Conservation (phyloP, 2,113 vertebrate genomes). For the Rattus rattus region DNA sequence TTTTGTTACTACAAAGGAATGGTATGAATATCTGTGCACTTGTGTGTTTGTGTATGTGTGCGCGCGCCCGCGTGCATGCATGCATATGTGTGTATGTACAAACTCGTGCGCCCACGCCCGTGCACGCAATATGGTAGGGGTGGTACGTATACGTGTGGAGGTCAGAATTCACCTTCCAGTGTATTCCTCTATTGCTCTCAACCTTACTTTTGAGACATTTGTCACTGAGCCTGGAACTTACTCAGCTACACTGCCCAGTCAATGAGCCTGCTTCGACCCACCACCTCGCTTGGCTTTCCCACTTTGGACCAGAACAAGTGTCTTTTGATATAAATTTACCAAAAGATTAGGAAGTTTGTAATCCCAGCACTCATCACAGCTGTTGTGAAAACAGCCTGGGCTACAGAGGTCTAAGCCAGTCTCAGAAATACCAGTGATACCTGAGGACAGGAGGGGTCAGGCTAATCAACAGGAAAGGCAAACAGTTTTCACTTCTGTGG, state of each 20-base stretch:
- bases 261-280: background rate
- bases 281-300: background rate
- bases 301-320: background rate
- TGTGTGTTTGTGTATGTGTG: background rate
- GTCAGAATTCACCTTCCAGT: background rate
- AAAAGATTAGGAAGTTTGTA: background rate
- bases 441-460: no score
- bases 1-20: background rate
- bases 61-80: no score
- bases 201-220: background rate
- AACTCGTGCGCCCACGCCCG: no score
- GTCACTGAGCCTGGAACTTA: background rate
- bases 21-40: accelerated
- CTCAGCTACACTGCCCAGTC: background rate
- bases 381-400: background rate
- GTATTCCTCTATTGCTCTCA: background rate
- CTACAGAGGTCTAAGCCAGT: no score
- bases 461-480: background rate
- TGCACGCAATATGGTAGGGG: no score
- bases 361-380: background rate
- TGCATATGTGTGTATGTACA: no score
- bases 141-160: background rate
- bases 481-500: background rate
- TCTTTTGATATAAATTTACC: background rate
- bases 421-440: background rate